These are phyloP conservation scores for Antheraea mylitta DNA, from an alignment of 1,140 invertebrate genomes.

Conservation along the genomic window DNA sequence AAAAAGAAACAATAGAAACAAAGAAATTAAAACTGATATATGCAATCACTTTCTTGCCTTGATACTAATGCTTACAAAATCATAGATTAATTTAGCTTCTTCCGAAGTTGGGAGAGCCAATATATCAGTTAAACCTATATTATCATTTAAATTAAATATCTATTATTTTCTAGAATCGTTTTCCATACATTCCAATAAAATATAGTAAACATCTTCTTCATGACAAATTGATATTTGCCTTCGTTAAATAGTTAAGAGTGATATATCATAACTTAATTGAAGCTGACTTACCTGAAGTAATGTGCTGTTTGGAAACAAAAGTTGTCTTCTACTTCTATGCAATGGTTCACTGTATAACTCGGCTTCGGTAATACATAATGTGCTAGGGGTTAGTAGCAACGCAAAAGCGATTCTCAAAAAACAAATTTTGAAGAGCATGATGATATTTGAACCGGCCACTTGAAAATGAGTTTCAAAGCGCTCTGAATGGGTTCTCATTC, in stretches of 20 bases:
- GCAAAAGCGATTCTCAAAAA: conserved; percentile 14
- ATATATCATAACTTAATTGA: background rate
- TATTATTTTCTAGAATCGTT: too few species aligned
- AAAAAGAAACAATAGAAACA: too few species aligned
- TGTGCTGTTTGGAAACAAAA: conserved; percentile 63
- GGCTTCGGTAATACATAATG: conserved; percentile 17
- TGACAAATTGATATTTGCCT: too few species aligned
- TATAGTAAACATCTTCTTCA: too few species aligned
- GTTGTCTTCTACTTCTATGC: conserved; percentile 53
- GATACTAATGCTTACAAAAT: too few species aligned
- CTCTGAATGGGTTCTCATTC: background rate
- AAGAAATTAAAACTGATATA: too few species aligned
- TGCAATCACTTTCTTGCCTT: too few species aligned
- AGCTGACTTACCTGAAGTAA: conserved; percentile 57
- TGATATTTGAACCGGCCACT: conserved; percentile 18
- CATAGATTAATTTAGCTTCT: too few species aligned
- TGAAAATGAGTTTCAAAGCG: conserved; percentile 7
- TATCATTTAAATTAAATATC: too few species aligned
- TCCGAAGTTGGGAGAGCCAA: too few species aligned
- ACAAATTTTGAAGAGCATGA: conserved; percentile 22
- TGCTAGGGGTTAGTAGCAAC: conserved; percentile 6
- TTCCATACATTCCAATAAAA: too few species aligned
- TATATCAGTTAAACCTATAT: too few species aligned
- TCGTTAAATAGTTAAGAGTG: background rate
- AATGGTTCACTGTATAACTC: conserved; percentile 24